A percentile compares a stretch with the other conserved stretches of the same genome.
phyloP scores from a whole-genome alignment of 2,888 invertebrate species.

The Cinara cedri region DNA sequence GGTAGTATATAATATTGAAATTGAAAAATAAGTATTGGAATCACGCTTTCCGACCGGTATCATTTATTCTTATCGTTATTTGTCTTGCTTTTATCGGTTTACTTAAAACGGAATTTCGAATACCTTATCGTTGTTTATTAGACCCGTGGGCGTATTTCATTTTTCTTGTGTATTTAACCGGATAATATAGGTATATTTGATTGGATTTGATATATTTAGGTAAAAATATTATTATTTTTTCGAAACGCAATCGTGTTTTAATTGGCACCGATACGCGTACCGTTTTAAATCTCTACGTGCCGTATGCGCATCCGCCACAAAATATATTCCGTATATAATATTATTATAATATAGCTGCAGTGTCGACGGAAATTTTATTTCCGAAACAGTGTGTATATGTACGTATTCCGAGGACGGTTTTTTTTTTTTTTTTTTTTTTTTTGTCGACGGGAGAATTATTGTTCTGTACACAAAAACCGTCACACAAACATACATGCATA shows the following conservation, averaged over 20 bases:
- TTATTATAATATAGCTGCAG: background rate
- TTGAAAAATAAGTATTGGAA: too few relatives aligned
- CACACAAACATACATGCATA: too few relatives aligned
- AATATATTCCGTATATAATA: background rate
- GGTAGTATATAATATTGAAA: too few relatives aligned
- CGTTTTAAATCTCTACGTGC: background rate
- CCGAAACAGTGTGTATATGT: background rate
- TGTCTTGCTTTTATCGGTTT: too few relatives aligned
- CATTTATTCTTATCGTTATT: too few relatives aligned
- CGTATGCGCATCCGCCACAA: background rate
- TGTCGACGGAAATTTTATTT: constrained; percentile 34
- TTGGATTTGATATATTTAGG: too few relatives aligned
- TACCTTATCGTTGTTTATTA: too few relatives aligned
- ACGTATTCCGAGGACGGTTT: background rate
- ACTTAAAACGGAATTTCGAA: background rate
- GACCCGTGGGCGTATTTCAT: background rate
- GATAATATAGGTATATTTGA: too few relatives aligned
- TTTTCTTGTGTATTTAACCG: background rate
- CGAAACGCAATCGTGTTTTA: background rate
- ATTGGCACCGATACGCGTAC: background rate
- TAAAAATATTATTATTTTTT: background rate
- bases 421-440: constrained; percentile 15
- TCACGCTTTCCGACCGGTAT: too few relatives aligned
- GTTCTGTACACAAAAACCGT: constrained; percentile 13
- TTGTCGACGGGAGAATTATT: background rate